Evolutionary conservation across 2,888 invertebrate species (phyloP).

Genomic region (Mellilla xanthometata): DNA sequence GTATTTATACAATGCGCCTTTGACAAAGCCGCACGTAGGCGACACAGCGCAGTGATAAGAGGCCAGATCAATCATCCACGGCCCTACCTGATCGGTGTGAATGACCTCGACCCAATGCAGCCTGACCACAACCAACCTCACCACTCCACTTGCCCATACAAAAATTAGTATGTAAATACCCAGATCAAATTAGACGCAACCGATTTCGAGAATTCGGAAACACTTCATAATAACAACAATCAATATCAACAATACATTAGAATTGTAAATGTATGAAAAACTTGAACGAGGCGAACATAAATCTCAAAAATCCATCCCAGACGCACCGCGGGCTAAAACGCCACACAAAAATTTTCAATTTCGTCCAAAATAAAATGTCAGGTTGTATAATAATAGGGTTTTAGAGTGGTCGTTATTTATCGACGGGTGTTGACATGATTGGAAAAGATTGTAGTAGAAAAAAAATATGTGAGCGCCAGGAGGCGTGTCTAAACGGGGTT

Average conservation of each 20-base stretch:
- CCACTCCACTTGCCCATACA: conserved; percentile 46
- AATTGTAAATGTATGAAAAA: conserved; percentile 55
- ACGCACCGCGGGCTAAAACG: conserved; percentile 66
- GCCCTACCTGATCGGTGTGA: conserved; percentile 77
- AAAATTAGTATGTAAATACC: conserved; percentile 53
- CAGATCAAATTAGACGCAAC: conserved; percentile 35
- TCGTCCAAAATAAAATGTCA: conserved; percentile 75
- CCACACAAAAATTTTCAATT: conserved; percentile 69
- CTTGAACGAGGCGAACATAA: conserved; percentile 61
- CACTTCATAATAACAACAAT: conserved; percentile 38
- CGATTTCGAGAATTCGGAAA: conserved; percentile 37
- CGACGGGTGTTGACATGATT: conserved; percentile 72
- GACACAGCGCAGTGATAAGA: conserved; percentile 77
- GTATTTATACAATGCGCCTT: conserved; percentile 72
- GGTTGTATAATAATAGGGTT: conserved; percentile 74
- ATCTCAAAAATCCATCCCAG: conserved; percentile 65
- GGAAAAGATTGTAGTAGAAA: conserved; percentile 49
- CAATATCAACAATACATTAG: conserved; percentile 46
- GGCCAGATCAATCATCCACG: conserved; percentile 76
- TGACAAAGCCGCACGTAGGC: conserved; percentile 77
- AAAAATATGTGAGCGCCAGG: conserved; percentile 63
- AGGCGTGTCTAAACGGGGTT: conserved; percentile 74
- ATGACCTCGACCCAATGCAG: conserved; percentile 61
- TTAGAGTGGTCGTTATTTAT: conserved; percentile 74
- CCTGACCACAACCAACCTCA: conserved; percentile 68